Percentiles rank a stretch among this genome's conserved stretches.
phyloP scores from a whole-genome alignment of 2,113 vertebrate species.

The Vanacampus margaritifer region DNA sequence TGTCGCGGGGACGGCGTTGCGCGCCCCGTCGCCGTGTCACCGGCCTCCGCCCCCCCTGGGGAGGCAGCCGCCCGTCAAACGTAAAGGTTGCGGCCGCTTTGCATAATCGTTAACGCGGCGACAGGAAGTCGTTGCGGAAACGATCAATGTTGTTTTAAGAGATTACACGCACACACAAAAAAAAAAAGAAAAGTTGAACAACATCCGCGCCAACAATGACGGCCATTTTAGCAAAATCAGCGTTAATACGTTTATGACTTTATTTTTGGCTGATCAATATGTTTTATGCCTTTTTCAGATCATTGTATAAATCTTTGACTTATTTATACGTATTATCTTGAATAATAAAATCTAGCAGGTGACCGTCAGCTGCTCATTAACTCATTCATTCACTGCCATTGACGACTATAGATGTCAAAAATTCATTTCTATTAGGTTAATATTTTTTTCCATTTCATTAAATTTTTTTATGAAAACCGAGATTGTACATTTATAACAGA shows the following conservation, averaged over 20 bases:
- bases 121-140: constrained; percentile 73
- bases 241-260: neutral
- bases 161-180: neutral
- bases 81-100: constrained; percentile 72
- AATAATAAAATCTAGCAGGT: neutral
- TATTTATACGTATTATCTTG: neutral
- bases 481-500: no score
- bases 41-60: constrained; percentile 41
- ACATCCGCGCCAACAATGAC: neutral
- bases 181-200: neutral
- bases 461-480: no score
- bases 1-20: neutral
- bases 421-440: no score
- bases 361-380: neutral
- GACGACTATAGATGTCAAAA: no score
- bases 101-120: constrained; percentile 70
- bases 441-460: no score
- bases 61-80: constrained; percentile 64
- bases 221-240: constrained; percentile 43
- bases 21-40: constrained; percentile 42
- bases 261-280: neutral
- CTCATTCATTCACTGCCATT: no score
- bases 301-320: neutral
- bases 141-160: constrained; percentile 76
- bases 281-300: neutral